Evolutionary conservation across 2,797 vertebrate species (phyloP), one percentile per base, ranked within the genome.

Genomic region (Microctenopoma lineatum): DNA sequence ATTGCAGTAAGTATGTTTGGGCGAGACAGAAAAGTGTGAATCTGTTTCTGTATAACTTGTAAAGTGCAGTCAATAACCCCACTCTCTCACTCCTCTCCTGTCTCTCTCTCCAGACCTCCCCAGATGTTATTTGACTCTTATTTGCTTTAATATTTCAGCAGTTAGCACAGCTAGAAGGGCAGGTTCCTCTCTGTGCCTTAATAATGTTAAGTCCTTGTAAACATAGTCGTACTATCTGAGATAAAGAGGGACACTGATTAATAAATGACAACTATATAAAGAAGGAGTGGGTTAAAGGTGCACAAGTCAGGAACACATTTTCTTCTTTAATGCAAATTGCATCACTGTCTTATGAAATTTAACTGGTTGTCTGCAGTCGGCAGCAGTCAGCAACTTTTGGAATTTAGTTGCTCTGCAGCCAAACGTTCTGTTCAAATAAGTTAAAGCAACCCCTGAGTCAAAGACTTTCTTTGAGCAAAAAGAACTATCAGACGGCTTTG

Each of bases 91-190:
- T 55, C 21, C 4, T 34, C 27, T 10, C 9, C 13, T n/a, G 0
- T 4, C 16, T 39, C 9, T 61, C 3, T 52, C 34, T 39, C 53
- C 54, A 69, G 67, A 71, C 58, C 63, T 76, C 60, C 62, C 46
- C 39, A 69, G 55, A 82, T 74, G 64, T 75, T 67, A 69, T 77
- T 77, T 79, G 70, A 77, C 71, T 84, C 62, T 78, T 81, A 81
- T 80, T 88, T 76, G 50, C 77, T 87, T 88, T 79, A 89, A 89
- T 91, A 90, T 88, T 89, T 91, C 73, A 90, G 67, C 46, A 84
- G 79, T 74, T 57, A 75, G 65, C 74, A 82, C 82, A 69, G 77
- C 75, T 79, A 81, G 68, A 48, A 60, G 64, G 54, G 58, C 61
- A 74, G 78, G 54, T 75, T 68, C 78, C 18, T 2, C 79, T 53